These are phyloP conservation scores for Antechinus flavipes DNA, from an alignment of 2,113 vertebrate species.

Conservation along the genomic window DNA sequence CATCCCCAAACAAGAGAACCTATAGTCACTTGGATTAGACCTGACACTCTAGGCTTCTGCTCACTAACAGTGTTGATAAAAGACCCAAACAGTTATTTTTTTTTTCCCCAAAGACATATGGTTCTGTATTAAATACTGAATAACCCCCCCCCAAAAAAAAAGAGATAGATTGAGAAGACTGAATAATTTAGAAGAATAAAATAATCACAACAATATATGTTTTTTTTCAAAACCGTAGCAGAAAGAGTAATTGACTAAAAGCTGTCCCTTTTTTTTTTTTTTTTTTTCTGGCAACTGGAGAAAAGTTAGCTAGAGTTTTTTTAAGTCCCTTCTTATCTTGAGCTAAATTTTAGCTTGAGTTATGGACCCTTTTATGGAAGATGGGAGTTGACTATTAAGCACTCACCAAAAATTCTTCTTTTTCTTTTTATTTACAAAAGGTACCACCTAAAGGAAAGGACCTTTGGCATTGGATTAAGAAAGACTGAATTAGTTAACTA, in stretches of 20 bases:
- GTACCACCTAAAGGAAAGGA: neutral
- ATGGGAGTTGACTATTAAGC: neutral
- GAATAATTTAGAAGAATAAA: neutral
- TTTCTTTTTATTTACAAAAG: neutral
- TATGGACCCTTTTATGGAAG: neutral
- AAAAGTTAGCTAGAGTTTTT: neutral
- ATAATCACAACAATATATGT: neutral
- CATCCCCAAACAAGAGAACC: neutral
- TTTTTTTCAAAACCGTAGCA: neutral
- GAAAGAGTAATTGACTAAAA: neutral
- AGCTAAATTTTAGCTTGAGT: neutral
- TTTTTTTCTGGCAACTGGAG: too few species aligned
- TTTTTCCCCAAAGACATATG: neutral
- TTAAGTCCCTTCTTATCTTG: neutral
- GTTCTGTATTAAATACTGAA: neutral
- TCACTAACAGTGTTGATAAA: neutral
- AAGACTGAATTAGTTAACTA: too few species aligned
- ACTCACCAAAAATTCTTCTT: neutral
- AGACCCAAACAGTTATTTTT: neutral
- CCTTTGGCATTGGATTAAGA: neutral
- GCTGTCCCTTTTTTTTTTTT: neutral
- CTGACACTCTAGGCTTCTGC: neutral
- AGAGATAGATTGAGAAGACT: neutral
- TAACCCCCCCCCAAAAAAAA: too few species aligned
- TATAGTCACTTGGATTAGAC: neutral